Base-by-base conservation (phyloP, 2,888 invertebrate genomes). In the Pseudococcus longispinus region DNA sequence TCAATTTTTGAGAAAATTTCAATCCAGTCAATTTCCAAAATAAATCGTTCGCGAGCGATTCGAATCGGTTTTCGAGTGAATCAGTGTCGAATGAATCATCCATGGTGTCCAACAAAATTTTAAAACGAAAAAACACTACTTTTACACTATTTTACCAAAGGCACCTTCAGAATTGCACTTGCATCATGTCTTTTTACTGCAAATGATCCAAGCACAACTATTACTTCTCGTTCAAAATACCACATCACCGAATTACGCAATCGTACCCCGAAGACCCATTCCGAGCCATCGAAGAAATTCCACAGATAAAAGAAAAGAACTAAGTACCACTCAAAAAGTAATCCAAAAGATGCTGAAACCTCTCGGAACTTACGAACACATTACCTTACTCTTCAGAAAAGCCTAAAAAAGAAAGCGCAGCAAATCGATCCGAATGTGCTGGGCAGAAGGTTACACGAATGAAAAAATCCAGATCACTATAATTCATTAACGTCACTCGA, bases 401-500 rank as follows among this genome's bases (percentile, higher is more conserved):
- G 6, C 55, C 8, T 6, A 6, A n/a, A 60, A 60, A 60, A 60
- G 60, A 60, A 60, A 60, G 60, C 60, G 23, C 60, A 23, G 8
- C 60, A 60, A 15, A 60, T 60, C 60, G 23, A 20, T 60, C 9
- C 23, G 13, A 60, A 20, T 20, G 60, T 6, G 13, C 60, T 60
- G 11, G 11, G 9, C 60, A 60, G 60, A 60, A 60, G 60, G 60
- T 60, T 23, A 60, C 60, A 9, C 9, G 60, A 60, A 23, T 11
- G 60, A 60, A 60, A n/a, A 60, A 20, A 60, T 60, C 60, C 60
- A 60, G 60, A 60, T 60, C 60, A 60, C 60, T 60, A 60, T 60
- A 60, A 60, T 60, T 60, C 60, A 60, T 60, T 60, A 60, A 60
- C 60, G 60, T 23, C 60, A 60, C 60, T 60, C 60, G 60, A 60